Conservation (phyloP, 1,140 invertebrate genomes). For the Drosophila tsacasi region DNA sequence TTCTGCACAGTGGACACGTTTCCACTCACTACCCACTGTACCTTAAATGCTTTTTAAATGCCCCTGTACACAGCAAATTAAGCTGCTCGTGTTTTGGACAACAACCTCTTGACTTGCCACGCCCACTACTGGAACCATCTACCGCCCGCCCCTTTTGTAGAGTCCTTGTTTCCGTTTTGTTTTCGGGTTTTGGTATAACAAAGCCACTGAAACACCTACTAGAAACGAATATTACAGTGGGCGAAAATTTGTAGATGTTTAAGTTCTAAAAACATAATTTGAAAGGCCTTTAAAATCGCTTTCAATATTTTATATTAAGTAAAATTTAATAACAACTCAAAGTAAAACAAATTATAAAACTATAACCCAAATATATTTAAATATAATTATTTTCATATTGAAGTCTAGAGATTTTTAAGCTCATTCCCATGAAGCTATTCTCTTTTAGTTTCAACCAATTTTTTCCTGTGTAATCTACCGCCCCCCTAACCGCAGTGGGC, state of each 20-base stretch:
- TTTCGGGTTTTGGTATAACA: constrained; percentile 58
- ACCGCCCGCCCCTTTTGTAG: constrained; percentile 9
- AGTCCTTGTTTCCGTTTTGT: constrained; percentile 28
- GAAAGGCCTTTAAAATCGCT: neutral
- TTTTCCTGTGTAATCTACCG: constrained; percentile 8
- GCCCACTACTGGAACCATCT: constrained; percentile 30
- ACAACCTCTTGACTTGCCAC: constrained; percentile 50
- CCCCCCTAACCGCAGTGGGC: constrained; percentile 24
- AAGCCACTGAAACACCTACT: constrained; percentile 52
- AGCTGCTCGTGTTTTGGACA: constrained; percentile 61
- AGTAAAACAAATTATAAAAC: neutral
- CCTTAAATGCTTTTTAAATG: constrained; percentile 79
- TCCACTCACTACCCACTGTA: constrained; percentile 44
- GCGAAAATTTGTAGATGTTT: constrained; percentile 2
- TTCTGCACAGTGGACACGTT: constrained; percentile 18
- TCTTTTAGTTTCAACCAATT: neutral
- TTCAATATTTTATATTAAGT: too few relatives aligned
- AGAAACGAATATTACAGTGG: constrained; percentile 50
- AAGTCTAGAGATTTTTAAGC: neutral
- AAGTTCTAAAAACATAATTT: neutral
- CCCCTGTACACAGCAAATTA: constrained; percentile 48
- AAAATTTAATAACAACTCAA: too few relatives aligned
- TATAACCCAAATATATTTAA: neutral
- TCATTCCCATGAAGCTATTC: neutral
- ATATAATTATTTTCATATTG: neutral